Conservation (phyloP, 2,797 vertebrate species). For the Argya squamiceps region DNA sequence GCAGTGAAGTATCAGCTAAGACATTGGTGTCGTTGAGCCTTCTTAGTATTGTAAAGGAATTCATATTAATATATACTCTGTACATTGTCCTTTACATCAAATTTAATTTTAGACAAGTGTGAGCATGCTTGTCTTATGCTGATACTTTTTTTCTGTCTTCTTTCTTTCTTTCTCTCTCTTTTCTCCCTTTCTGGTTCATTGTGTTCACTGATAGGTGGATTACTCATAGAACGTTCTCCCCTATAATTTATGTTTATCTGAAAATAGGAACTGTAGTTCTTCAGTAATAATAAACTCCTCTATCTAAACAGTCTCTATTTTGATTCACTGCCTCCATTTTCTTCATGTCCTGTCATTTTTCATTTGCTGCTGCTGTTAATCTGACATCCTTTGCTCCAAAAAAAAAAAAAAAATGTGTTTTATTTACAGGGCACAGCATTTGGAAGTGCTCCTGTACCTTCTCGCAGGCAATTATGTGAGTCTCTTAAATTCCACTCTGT, state of each 20-base stretch:
- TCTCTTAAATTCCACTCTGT: slow-evolving; percentile 79
- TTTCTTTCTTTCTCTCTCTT: not conserved
- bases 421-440: slow-evolving; percentile 84
- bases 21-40: not conserved
- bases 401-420: slow-evolving; percentile 80
- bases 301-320: slow-evolving; percentile 30
- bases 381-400: slow-evolving; percentile 75
- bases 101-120: slow-evolving; percentile 42
- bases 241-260: slow-evolving; percentile 45
- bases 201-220: not conserved
- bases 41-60: slow-evolving; percentile 22
- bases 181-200: not conserved
- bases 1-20: slow-evolving; percentile 36
- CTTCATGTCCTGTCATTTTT: slow-evolving; percentile 39
- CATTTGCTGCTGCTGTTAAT: slow-evolving; percentile 68
- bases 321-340: slow-evolving; percentile 28
- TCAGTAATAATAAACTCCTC: not conserved
- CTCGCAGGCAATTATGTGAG: slow-evolving; percentile 85
- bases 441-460: slow-evolving; percentile 82
- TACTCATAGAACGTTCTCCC: not conserved
- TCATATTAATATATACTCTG: slow-evolving; percentile 12
- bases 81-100: slow-evolving; percentile 45
- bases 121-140: slow-evolving; percentile 29
- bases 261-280: slow-evolving; percentile 33
- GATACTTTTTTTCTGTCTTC: not conserved